Conservation (phyloP, 2,113 vertebrate species). For the Triplophysa rosa region DNA sequence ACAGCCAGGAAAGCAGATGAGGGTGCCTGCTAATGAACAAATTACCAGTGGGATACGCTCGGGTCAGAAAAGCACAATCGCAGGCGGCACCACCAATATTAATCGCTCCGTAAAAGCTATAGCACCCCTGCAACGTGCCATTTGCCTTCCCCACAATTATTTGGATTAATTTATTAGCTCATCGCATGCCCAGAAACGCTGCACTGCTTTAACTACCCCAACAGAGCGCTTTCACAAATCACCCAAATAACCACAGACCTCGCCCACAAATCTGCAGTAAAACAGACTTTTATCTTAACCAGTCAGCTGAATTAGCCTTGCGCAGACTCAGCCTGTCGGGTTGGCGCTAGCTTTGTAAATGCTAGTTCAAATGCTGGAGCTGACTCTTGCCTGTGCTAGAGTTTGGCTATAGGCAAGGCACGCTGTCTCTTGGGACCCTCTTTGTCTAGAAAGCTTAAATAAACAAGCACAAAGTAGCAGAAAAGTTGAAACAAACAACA, state of each 20-base stretch:
- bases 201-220: conserved; percentile 39
- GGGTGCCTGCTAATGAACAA: conserved; percentile 39
- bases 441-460: conserved; percentile 8
- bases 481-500: neutral
- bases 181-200: conserved; percentile 18
- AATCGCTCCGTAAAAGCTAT: conserved; percentile 48
- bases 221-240: conserved; percentile 31
- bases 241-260: conserved; percentile 40
- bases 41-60: conserved; percentile 41
- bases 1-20: conserved; percentile 16
- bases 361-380: neutral
- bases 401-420: conserved; percentile 30
- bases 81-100: conserved; percentile 40
- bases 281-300: conserved; percentile 41
- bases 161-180: conserved; percentile 50
- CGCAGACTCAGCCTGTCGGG: conserved; percentile 24
- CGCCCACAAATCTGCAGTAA: conserved; percentile 30
- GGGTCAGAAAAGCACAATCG: conserved; percentile 40
- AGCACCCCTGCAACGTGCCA: conserved; percentile 36
- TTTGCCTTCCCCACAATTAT: conserved; percentile 49
- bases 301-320: conserved; percentile 43
- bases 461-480: conserved; percentile 11
- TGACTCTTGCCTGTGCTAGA: conserved; percentile 1
- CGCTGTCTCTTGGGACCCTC: conserved; percentile 11
- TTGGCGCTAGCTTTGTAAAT: conserved; percentile 9